Evolutionary conservation across 2,888 invertebrate genomes (phyloP).

Genomic region (Drosophila lacicola): DNA sequence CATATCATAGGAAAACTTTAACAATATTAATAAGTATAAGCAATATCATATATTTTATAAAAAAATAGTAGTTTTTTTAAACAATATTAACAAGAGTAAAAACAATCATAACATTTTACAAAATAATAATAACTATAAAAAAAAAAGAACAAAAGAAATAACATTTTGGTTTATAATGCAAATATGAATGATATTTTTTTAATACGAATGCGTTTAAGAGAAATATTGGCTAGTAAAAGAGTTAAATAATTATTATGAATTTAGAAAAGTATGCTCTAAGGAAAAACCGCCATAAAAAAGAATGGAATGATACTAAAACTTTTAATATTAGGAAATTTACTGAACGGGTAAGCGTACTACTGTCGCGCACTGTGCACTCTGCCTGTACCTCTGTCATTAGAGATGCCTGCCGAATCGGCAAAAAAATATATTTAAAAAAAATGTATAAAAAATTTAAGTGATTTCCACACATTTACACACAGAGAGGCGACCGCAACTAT

Average conservation of each 20-base stretch:
- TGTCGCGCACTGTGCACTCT: slow-evolving; percentile 53
- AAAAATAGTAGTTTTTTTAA: too few relatives aligned
- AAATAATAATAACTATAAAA: too few relatives aligned
- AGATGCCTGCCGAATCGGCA: slow-evolving; percentile 58
- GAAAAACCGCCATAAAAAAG: neutral
- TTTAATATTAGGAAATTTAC: neutral
- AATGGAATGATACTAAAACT: neutral
- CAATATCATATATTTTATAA: too few relatives aligned
- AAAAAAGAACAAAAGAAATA: too few relatives aligned
- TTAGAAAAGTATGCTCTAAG: neutral
- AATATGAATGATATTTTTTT: too few relatives aligned
- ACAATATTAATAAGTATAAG: too few relatives aligned
- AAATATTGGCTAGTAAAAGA: too few relatives aligned
- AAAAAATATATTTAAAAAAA: slow-evolving; percentile 20
- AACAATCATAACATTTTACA: too few relatives aligned
- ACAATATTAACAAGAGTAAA: too few relatives aligned
- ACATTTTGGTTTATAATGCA: neutral
- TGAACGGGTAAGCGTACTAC: slow-evolving; percentile 10
- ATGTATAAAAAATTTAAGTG: slow-evolving; percentile 61
- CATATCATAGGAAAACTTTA: too few relatives aligned
- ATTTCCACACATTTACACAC: slow-evolving; percentile 67
- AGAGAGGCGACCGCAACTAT: slow-evolving; percentile 70
- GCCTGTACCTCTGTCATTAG: slow-evolving; percentile 63
- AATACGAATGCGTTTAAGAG: too few relatives aligned
- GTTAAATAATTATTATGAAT: too few relatives aligned